Base-by-base conservation (phyloP, 2,888 invertebrate genomes). In the Crepidodera aurea region DNA sequence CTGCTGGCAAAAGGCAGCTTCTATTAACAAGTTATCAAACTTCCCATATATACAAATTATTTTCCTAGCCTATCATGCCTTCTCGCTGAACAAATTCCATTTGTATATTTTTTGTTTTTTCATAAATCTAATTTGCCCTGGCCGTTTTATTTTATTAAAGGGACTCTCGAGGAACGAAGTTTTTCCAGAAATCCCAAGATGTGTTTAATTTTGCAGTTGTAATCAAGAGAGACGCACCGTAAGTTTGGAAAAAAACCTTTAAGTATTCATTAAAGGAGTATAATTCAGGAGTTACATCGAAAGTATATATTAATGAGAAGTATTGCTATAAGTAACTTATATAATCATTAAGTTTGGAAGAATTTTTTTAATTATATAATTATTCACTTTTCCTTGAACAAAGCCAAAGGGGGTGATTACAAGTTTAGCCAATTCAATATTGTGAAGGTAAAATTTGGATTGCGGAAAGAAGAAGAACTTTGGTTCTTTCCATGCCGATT, bases 121-220 rank as follows among this genome's bases (percentile, higher is more conserved):
- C 67, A 73, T 72, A 71, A 72, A 73, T 72, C 71, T 74, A 74
- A 74, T 74, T 73, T 72, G 71, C 70, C 66, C 66, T 60, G 53
- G 59, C 66, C 66, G 67, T 67, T 68, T 62, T 50, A 64, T 71
- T 71, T 68, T 68, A 70, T 69, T 62, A 68, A 68, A 55, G 54
- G 64, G 65, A 39, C 58, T 62, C 51, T 51, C 57, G 44, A 54
- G 61, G 64, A 69, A 65, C 62, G 51, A 60, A 56, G 53, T 62
- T 65, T 67, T 60, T 55, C 48, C 29, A 32, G 29, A 58, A 48
- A 37, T 53, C 19, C 27, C 18, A 29, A 54, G 56, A 54, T 55
- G 59, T 55, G 62, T 62, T 58, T 53, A 58, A 46, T 46, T 60
- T 51, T 40, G 22, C 22, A 53, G 37, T 37, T 10, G 56, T 34